phyloP scores from a whole-genome alignment of 2,113 vertebrate genomes.

The Gadus macrocephalus region DNA sequence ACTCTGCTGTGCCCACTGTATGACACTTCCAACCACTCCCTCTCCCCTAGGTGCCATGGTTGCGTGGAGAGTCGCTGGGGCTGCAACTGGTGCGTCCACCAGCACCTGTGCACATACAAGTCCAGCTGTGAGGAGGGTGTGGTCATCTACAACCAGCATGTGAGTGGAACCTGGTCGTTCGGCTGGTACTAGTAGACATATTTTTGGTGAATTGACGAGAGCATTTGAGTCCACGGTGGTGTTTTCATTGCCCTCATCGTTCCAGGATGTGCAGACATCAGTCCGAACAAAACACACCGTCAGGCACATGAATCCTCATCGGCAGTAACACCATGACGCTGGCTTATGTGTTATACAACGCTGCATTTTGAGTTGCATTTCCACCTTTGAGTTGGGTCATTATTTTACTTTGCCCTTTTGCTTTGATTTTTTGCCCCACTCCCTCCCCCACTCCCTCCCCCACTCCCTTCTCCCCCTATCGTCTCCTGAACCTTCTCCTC shows the following conservation, averaged over 20 bases:
- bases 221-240: not conserved
- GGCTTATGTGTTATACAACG: slow-evolving; percentile 14
- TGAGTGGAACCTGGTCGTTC: slow-evolving; percentile 51
- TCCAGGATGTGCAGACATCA: not conserved
- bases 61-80: slow-evolving; percentile 92
- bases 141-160: slow-evolving; percentile 88
- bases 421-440: slow-evolving; percentile 40
- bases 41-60: slow-evolving; percentile 80
- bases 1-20: not conserved
- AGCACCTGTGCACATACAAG: slow-evolving; percentile 90
- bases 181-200: too few species aligned
- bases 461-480: slow-evolving; percentile 17
- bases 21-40: not conserved
- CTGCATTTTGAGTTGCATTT: not conserved
- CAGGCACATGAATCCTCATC: slow-evolving; percentile 2
- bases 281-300: not conserved
- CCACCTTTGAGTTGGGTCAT: slow-evolving; percentile 13
- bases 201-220: too few species aligned
- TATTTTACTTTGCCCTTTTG: slow-evolving; percentile 29
- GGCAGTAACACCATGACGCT: slow-evolving; percentile 24
- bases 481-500: slow-evolving; percentile 7
- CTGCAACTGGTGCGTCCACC: slow-evolving; percentile 94
- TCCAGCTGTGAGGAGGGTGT: slow-evolving; percentile 80
- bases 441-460: slow-evolving; percentile 40
- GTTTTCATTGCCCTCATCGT: slow-evolving; percentile 1